Evolutionary conservation across 1,140 invertebrate species (phyloP), one percentile per base, ranked within the genome.

Genomic region (Bradysia coprophila): DNA sequence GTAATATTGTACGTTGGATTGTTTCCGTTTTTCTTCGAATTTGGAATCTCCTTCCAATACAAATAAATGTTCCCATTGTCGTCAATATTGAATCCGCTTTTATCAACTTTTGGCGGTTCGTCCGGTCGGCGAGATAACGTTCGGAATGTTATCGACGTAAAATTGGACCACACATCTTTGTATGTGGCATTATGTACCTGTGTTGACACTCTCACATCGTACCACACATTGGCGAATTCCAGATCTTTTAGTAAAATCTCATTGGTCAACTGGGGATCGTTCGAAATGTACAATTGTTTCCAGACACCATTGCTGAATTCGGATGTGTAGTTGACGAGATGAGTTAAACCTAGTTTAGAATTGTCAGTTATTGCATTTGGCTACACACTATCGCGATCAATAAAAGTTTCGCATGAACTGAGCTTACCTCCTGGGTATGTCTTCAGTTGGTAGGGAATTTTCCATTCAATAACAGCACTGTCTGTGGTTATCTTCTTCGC

Each of bases 11-110:
- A 69, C 16, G 47, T 57, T 49, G 73, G 73, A 41, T 68, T 59
- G 18, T 67, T 59, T 5, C 72, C 73, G 51, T 74, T 74, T 38
- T 76, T 65, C 44, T 74, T 62, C 49, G 68, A 68, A 8, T 62
- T 56, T 19, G 69, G 66, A 38, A 82, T 67, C 41, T 71, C 63
- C 52, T 76, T 72, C 78, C 79, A 82, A 54, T 80, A 81, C 16
- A 81, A 57, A 56, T 69, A 73, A 20, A 78, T 59, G 38, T 73
- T 66, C 40, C 71, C 51, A 42, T 61, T 61, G 40, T 51, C 63
- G 31, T 64, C 57, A 44, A 66, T 56, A 54, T 78, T 70, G 54
- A 81, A 83, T 45, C 72, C 72, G 22, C 78, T 78, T 16, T 70
- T 57, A 46, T 69, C 69, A 20, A 69, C 73, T 48, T 65, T 64